These are phyloP conservation scores for Zygogramma bicolorata DNA, from an alignment of 2,888 invertebrate genomes.

Conservation along the genomic window DNA sequence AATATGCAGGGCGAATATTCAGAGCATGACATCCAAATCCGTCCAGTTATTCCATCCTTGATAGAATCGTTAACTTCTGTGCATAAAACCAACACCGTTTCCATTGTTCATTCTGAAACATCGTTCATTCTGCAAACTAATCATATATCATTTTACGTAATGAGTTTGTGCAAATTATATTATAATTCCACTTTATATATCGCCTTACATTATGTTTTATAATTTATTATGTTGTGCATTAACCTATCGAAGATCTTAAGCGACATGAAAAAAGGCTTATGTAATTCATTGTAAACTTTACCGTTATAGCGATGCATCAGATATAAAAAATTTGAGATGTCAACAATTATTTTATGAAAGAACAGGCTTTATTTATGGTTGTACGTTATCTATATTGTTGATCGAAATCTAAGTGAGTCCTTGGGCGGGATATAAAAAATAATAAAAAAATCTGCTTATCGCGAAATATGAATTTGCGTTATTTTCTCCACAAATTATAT, in stretches of 20 bases:
- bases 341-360: neutral
- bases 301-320: neutral
- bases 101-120: neutral
- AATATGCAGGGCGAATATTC: neutral
- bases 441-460: neutral
- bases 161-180: neutral
- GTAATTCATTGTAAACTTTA: neutral
- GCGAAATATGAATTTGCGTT: neutral
- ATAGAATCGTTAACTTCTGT: neutral
- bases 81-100: neutral
- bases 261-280: neutral
- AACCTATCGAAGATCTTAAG: neutral
- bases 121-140: slow-evolving; percentile 5
- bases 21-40: neutral
- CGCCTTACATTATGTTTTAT: neutral
- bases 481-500: too few species aligned
- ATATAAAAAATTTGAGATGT: neutral
- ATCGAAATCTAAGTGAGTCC: neutral
- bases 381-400: neutral
- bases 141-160: neutral
- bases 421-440: neutral
- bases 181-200: neutral
- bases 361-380: neutral
- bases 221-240: neutral
- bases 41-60: neutral